phyloP scores from a whole-genome alignment of 2,113 vertebrate genomes.

The Ptilonorhynchus violaceus region DNA sequence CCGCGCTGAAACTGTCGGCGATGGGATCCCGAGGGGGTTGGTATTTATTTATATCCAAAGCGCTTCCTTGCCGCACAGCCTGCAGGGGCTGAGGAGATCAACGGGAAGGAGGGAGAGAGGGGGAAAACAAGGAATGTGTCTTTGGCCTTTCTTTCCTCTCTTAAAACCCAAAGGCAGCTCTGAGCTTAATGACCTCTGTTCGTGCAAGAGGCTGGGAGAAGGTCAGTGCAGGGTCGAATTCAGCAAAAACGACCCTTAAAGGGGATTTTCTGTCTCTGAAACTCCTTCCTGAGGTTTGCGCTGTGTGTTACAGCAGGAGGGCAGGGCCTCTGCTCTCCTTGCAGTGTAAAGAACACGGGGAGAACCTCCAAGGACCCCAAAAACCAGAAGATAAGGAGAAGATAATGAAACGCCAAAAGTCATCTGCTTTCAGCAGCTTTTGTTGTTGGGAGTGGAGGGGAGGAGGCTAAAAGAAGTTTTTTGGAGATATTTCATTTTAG shows the following conservation, averaged over 20 bases:
- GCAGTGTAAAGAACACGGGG: background rate
- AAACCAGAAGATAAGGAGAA: background rate
- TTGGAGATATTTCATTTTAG: background rate
- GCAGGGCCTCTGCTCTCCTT: background rate
- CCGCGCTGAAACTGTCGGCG: background rate
- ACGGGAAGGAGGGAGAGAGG: background rate
- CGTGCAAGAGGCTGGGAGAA: background rate
- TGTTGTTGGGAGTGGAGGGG: background rate
- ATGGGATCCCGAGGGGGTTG: background rate
- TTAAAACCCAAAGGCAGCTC: background rate
- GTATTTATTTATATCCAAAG: conserved; percentile 21
- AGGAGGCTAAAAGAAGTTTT: background rate
- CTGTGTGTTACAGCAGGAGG: accelerated
- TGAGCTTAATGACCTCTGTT: background rate
- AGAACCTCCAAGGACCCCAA: background rate
- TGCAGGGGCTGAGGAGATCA: background rate
- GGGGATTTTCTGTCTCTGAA: background rate
- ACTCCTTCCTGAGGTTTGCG: background rate
- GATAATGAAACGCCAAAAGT: background rate
- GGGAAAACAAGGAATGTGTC: background rate
- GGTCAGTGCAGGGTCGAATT: accelerated
- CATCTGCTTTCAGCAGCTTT: background rate
- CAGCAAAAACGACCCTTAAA: background rate
- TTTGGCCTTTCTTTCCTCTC: conserved; percentile 5
- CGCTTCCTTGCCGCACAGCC: background rate